Conservation (phyloP, 2,113 vertebrate genomes). For the Recurvirostra avosetta region DNA sequence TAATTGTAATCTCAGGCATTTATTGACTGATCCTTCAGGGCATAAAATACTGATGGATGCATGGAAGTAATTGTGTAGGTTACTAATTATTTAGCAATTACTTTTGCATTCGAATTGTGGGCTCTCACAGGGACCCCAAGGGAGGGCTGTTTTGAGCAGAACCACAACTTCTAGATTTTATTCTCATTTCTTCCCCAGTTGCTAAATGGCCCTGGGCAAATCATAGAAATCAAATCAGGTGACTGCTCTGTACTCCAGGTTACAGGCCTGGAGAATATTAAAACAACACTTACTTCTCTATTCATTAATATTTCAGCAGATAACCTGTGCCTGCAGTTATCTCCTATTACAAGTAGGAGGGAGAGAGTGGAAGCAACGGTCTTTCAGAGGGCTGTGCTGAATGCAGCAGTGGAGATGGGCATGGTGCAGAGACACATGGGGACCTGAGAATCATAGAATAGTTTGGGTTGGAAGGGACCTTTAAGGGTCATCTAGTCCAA, state of each 20-base stretch:
- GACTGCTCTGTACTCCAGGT: neutral
- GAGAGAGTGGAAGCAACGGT: neutral
- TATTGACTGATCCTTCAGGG: conserved; percentile 17
- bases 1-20: neutral
- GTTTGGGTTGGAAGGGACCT: neutral
- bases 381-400: neutral
- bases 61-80: conserved; percentile 14
- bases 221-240: neutral
- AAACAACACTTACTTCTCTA: conserved; percentile 22
- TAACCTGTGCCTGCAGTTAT: neutral
- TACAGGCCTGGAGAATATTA: conserved; percentile 40
- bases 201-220: neutral
- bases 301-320: conserved; percentile 39
- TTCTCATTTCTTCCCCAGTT: neutral
- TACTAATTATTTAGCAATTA: conserved; percentile 58
- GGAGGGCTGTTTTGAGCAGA: neutral
- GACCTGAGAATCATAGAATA: neutral
- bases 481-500: neutral
- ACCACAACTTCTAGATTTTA: neutral
- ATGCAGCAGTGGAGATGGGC: neutral
- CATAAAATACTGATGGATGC: conserved; percentile 17
- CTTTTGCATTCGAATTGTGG: neutral
- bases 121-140: neutral
- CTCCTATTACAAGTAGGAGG: neutral
- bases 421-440: fast-evolving